Base-by-base conservation (phyloP, 1,140 invertebrate genomes). In the Aphelenchoides fujianensis region DNA sequence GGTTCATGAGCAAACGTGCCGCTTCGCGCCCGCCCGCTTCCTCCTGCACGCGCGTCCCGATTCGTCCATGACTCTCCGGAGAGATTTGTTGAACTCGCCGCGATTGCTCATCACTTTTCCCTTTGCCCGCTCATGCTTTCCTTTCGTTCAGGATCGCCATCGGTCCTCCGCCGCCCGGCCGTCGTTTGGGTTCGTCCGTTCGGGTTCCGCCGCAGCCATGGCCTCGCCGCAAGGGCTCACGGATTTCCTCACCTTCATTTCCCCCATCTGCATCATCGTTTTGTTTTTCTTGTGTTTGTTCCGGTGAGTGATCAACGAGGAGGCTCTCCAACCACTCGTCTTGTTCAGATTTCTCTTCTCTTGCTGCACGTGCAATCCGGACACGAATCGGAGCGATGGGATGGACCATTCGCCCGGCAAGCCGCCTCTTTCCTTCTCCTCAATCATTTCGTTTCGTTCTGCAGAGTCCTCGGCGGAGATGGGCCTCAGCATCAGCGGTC, bases 241-340 rank as follows among this genome's bases (percentile, higher is more conserved):
- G 12, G 55, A 59, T 32, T 59, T 59, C 19, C 19, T 59, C 5
- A 59, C 55, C 27, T 59, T 59, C 55, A 59, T 59, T 59, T 59
- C 55, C 12, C 55, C 55, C 5, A 59, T 59, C 23, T 59, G 55
- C 19, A 59, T 59, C 5, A 59, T 59, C 28, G 19, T 59, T 32
- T 32, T 59, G 5, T 59, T 59, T 19, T 59, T 59, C 19, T 59
- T 59, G 55, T 59, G 55, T 19, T 32, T 59, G 5, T 59, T 59
- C 55, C 5, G 55, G 5, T 48, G 23, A n/a, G n/a, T n/a, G n/a
- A n/a, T n/a, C n/a, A n/a, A n/a, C n/a, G n/a, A n/a, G n/a, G n/a
- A n/a, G n/a, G n/a, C n/a, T n/a, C n/a, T n/a, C n/a, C n/a, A 48
- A 48, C 12, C 41, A 48, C 41, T 12, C 41, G 23, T 16, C 41